A percentile compares a stretch with the other conserved stretches of the same genome.
Evolutionary conservation across 2,113 vertebrate species (phyloP).

Genomic region (Anhinga rufa): DNA sequence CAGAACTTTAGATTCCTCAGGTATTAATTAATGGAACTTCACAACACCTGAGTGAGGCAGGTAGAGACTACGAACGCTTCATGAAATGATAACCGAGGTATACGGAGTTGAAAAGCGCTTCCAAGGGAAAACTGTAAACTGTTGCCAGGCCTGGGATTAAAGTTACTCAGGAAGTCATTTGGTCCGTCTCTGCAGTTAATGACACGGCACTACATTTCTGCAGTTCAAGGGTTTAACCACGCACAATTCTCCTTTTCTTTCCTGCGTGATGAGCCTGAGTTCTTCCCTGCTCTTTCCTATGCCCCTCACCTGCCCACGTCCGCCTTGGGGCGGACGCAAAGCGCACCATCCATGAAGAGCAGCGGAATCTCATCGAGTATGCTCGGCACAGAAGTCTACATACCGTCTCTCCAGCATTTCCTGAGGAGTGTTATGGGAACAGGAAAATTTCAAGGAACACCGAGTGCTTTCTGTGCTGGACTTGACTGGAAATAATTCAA

Average conservation of each 20-base stretch:
- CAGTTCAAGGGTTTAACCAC: background rate
- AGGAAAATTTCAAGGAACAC: background rate
- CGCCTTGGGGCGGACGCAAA: background rate
- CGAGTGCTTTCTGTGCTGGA: background rate
- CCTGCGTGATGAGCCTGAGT: rapidly evolving
- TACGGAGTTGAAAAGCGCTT: background rate
- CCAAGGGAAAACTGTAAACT: background rate
- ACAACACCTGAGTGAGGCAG: background rate
- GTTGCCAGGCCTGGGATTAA: background rate
- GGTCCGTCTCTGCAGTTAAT: background rate
- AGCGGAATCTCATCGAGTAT: background rate
- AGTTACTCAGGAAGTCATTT: background rate
- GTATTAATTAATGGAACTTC: conserved; percentile 5
- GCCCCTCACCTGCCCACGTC: rapidly evolving
- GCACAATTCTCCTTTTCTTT: background rate
- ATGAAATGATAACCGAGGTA: background rate
- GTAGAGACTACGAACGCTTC: background rate
- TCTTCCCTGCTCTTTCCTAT: background rate
- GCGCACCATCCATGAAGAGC: background rate
- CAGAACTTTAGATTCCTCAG: background rate
- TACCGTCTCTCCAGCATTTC: background rate
- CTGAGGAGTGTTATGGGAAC: background rate
- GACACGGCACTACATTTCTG: background rate
- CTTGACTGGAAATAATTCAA: background rate
- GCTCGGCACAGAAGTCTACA: background rate